Percentiles rank a stretch among this genome's conserved stretches.
These are phyloP conservation scores for Chloroclysta siterata DNA, from an alignment of 2,888 invertebrate species.

Conservation along the genomic window DNA sequence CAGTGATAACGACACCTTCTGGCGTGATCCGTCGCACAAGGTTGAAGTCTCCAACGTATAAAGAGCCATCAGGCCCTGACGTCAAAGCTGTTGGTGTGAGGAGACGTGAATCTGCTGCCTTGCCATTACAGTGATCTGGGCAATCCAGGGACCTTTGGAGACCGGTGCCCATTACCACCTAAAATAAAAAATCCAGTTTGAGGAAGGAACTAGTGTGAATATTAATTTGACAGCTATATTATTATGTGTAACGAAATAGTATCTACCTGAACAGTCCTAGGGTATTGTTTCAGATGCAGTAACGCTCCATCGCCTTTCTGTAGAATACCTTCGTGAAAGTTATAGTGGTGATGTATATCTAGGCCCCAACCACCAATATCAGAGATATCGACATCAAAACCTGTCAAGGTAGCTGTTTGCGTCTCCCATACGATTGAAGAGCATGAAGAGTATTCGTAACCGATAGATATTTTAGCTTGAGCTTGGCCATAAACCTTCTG, in stretches of 20 bases:
- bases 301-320: slow-evolving; percentile 99
- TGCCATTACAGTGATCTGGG: slow-evolving; percentile 93
- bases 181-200: slow-evolving; percentile 61
- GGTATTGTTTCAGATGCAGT: slow-evolving; percentile 96
- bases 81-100: slow-evolving; percentile 97
- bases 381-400: slow-evolving; percentile 98
- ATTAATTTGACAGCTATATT: neutral
- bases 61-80: slow-evolving; percentile 97
- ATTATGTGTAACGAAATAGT: neutral
- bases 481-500: slow-evolving; percentile 97
- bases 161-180: slow-evolving; percentile 97
- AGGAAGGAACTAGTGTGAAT: neutral
- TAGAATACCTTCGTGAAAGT: slow-evolving; percentile 98
- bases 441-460: slow-evolving; percentile 97
- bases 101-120: slow-evolving; percentile 93
- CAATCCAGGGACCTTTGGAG: slow-evolving; percentile 93
- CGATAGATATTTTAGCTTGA: slow-evolving; percentile 94
- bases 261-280: slow-evolving; percentile 90
- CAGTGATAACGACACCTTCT: slow-evolving; percentile 95
- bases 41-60: slow-evolving; percentile 99
- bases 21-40: slow-evolving; percentile 95
- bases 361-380: slow-evolving; percentile 99
- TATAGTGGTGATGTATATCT: slow-evolving; percentile 99
- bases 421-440: slow-evolving; percentile 96
- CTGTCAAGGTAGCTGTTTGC: slow-evolving; percentile 96